Evolutionary conservation across 2,797 vertebrate species (phyloP).

Genomic region (Periophthalmus magnuspinnatus): DNA sequence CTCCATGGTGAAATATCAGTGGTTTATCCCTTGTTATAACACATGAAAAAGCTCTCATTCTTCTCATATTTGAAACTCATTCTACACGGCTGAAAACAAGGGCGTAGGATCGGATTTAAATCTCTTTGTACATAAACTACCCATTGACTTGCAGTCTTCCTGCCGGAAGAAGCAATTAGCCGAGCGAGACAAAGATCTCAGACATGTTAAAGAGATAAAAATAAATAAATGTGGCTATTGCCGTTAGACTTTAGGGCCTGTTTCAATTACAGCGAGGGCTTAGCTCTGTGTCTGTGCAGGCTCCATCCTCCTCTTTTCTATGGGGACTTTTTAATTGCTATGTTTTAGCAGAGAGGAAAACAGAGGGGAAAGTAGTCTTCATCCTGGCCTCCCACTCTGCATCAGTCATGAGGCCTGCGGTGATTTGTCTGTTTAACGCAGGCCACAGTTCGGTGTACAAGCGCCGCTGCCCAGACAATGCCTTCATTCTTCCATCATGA

Average conservation of each 20-base stretch:
- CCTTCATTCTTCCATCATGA: constrained; percentile 71
- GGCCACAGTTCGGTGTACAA: constrained; percentile 47
- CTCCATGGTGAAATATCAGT: constrained; percentile 65
- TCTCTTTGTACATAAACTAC: constrained; percentile 78
- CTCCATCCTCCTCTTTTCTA: constrained; percentile 54
- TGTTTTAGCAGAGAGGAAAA: constrained; percentile 67
- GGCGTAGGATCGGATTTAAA: constrained; percentile 69
- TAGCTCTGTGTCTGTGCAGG: constrained; percentile 60
- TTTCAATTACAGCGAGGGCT: constrained; percentile 73
- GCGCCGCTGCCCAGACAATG: constrained; percentile 68
- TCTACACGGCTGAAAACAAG: constrained; percentile 58
- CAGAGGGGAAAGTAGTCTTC: constrained; percentile 68
- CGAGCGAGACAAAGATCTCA: constrained; percentile 75
- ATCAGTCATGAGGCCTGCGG: constrained; percentile 63
- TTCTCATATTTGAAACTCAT: constrained; percentile 68
- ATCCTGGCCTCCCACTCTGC: constrained; percentile 71
- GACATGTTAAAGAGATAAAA: constrained; percentile 73
- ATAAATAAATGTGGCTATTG: constrained; percentile 77
- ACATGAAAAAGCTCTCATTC: constrained; percentile 53
- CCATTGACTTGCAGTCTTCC: constrained; percentile 76
- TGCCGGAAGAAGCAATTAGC: constrained; percentile 78
- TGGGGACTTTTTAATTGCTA: constrained; percentile 70
- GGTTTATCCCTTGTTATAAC: constrained; percentile 66
- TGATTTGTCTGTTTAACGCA: constrained; percentile 67
- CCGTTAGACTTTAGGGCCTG: constrained; percentile 67